Percentiles rank a stretch among this genome's conserved stretches.
Evolutionary conservation across 2,113 vertebrate species (phyloP).

Genomic region (Perca schrenkii): DNA sequence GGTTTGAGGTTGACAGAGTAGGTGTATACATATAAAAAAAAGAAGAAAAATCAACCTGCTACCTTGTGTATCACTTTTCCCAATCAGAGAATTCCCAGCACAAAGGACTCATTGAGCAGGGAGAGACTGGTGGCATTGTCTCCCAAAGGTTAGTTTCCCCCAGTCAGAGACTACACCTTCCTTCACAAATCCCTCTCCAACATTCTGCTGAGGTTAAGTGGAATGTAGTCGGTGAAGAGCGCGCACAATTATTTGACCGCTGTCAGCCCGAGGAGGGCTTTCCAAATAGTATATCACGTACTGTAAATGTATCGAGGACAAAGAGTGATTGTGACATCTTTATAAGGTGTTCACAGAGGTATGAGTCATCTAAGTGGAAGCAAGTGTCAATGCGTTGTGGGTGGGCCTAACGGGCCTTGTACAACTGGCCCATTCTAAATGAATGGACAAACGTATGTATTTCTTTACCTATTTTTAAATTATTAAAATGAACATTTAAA

Average conservation of each 20-base stretch:
- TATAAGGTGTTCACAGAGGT: not conserved
- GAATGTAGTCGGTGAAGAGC: slow-evolving; percentile 69
- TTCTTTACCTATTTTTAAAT: no score
- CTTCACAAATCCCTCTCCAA: slow-evolving; percentile 67
- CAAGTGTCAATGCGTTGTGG: not conserved
- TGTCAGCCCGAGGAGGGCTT: slow-evolving; percentile 16
- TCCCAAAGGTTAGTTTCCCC: slow-evolving; percentile 86
- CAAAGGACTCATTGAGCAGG: slow-evolving; percentile 86
- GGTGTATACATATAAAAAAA: slow-evolving; percentile 49
- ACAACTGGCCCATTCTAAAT: no score
- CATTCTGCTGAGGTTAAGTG: slow-evolving; percentile 86
- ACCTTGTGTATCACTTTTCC: slow-evolving; percentile 84
- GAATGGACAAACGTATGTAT: no score
- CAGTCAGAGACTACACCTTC: slow-evolving; percentile 76
- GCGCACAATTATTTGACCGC: slow-evolving; percentile 42
- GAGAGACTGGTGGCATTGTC: slow-evolving; percentile 87
- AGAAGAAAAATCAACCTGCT: slow-evolving; percentile 75
- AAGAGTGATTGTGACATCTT: not conserved
- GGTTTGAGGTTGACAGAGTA: slow-evolving; percentile 39
- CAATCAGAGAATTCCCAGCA: slow-evolving; percentile 82
- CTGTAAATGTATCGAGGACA: not conserved
- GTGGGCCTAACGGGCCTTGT: no score
- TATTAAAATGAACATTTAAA: no score
- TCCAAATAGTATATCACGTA: slow-evolving; percentile 2
- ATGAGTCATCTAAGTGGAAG: not conserved